Evolutionary conservation across 2,888 invertebrate genomes (phyloP), one percentile per base, ranked within the genome.

Genomic region (Aleiodes leptofemur): DNA sequence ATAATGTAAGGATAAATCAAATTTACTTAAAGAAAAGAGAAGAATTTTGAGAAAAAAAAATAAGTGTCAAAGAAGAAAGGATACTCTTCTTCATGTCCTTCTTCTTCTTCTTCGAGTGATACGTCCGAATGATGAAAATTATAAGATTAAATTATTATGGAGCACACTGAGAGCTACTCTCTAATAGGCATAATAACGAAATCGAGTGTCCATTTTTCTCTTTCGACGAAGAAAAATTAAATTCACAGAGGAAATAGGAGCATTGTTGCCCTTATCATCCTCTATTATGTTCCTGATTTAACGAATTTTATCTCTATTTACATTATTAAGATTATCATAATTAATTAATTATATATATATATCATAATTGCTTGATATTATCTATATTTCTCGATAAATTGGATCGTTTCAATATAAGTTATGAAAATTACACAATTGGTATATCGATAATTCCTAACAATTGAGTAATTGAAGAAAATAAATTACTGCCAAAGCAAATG

Each of bases 401-500:
- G 75, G 77, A 74, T 74, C 14, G 69, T 78, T 73, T 55, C 13
- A 56, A 75, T 76, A 75, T 76, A 75, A 78, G 68, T 78, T 73
- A 76, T 56, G n/a, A n/a, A 23, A 69, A 74, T 77, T 72, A 72
- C 72, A 69, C 69, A 73, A 74, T 72, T 69, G 61, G 23, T 56
- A 48, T 64, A 74, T 14, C 11, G 29, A 48, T 74, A 48, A 69
- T 53, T 57, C 14, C 43, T 68, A 29, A 66, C 16, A 55, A 68
- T 51, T 34, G 51, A 68, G 34, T 53, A 16, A 72, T 71, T 71
- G 77, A 76, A 73, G 79, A 69, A 69, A 80, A 82, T 83, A 85
- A 83, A 83, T 83, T 86, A 88, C 88, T 88, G 88, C 88, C 88
- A 88, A 87, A 86, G 82, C 80, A 79, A 81, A 85, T 85, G 84